Conservation (phyloP, 2,888 invertebrate species). For the Plagodis pulveraria region DNA sequence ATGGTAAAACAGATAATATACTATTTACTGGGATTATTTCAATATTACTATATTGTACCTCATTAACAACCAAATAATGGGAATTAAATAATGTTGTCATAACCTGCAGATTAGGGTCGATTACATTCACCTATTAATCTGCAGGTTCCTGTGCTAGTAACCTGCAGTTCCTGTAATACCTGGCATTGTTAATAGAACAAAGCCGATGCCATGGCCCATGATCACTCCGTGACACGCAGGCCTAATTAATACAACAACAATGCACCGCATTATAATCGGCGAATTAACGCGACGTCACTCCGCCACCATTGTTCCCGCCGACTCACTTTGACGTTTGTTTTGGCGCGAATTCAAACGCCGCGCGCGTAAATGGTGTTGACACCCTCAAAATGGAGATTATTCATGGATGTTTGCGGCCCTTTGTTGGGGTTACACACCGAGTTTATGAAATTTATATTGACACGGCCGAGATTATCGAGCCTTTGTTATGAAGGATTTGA, state of each 20-base stretch:
- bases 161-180: conserved; percentile 13
- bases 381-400: conserved; percentile 81
- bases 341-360: conserved; percentile 67
- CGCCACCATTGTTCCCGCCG: conserved; percentile 64
- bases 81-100: neutral
- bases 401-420: conserved; percentile 78
- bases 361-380: conserved; percentile 73
- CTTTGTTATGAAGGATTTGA: conserved; percentile 77
- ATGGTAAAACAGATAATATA: too few relatives aligned
- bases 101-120: neutral
- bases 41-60: too few relatives aligned
- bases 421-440: conserved; percentile 72
- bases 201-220: neutral
- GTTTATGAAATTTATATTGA: conserved; percentile 82
- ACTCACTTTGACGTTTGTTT: conserved; percentile 73
- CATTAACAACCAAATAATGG: too few relatives aligned
- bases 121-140: too few relatives aligned
- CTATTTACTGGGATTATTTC: too few relatives aligned
- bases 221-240: conserved; percentile 39
- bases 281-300: conserved; percentile 59
- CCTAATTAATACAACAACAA: conserved; percentile 70
- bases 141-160: conserved; percentile 3
- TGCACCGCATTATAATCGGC: conserved; percentile 65
- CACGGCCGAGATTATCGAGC: conserved; percentile 77
- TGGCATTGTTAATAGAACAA: too few relatives aligned